Evolutionary conservation across 2,113 vertebrate genomes (phyloP).

Genomic region (Aspidoscelis tigris): DNA sequence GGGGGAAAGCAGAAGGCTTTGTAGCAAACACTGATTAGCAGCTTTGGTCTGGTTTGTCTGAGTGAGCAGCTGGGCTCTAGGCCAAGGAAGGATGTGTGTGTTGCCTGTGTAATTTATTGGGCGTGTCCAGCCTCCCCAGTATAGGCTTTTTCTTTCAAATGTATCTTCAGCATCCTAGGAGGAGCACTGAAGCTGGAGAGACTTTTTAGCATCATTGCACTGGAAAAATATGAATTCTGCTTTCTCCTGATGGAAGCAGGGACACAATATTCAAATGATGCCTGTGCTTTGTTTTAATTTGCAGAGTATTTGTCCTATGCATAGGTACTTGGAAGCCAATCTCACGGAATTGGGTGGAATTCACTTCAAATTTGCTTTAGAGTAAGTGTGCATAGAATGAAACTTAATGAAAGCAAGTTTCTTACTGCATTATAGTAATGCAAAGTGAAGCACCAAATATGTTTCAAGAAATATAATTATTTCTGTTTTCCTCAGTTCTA

Average conservation of each 20-base stretch:
- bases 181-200: background rate
- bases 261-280: background rate
- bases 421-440: background rate
- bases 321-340: background rate
- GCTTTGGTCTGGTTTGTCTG: background rate
- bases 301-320: background rate
- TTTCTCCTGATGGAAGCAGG: background rate
- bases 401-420: background rate
- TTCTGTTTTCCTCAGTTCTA: no score
- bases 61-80: background rate
- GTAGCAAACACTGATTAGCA: constrained; percentile 20
- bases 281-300: background rate
- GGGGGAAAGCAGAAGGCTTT: constrained; percentile 7
- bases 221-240: background rate
- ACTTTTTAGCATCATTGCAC: background rate
- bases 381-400: background rate
- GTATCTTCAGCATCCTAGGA: background rate
- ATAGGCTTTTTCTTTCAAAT: background rate
- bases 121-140: background rate
- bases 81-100: constrained; percentile 21
- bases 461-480: no score
- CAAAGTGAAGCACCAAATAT: no score
- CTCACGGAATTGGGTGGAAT: background rate
- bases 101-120: constrained; percentile 21
- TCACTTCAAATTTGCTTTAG: background rate